These are phyloP conservation scores for Axinella damicornis DNA, from an alignment of 37 sponge, comb jelly and placozoan species.

Conservation along the genomic window DNA sequence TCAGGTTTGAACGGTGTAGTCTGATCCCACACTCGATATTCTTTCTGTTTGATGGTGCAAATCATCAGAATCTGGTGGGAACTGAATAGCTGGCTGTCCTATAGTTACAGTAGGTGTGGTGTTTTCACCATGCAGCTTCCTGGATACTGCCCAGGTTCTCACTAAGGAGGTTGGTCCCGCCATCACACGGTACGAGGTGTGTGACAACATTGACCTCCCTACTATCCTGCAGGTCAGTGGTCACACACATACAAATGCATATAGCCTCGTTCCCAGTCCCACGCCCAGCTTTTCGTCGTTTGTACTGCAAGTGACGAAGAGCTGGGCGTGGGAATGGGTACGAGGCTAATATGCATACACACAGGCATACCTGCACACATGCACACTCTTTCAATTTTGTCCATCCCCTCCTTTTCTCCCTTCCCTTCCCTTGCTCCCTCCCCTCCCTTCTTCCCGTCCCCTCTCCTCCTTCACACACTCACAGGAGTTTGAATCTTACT, in stretches of 20 bases:
- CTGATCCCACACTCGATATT: too few species aligned
- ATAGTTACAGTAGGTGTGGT: too few species aligned
- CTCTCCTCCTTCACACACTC: not conserved
- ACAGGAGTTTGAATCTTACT: conserved; percentile 96
- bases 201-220: conserved; percentile 96
- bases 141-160: conserved; percentile 71
- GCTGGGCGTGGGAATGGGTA: not conserved
- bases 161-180: conserved; percentile 76
- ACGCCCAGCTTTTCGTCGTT: not conserved
- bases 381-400: not conserved
- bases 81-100: too few species aligned
- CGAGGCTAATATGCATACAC: not conserved
- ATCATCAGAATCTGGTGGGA: too few species aligned
- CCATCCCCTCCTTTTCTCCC: not conserved
- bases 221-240: conserved; percentile 86
- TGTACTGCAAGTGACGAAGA: not conserved
- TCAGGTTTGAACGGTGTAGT: too few species aligned
- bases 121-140: conserved; percentile 78
- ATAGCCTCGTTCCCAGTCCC: not conserved
- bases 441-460: too few species aligned
- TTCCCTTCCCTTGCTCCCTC: too few species aligned
- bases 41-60: too few species aligned
- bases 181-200: conserved; percentile 77
- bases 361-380: conserved; percentile 14
- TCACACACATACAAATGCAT: not conserved